Conservation (phyloP, 2,797 vertebrate genomes). For the Merluccius polli region DNA sequence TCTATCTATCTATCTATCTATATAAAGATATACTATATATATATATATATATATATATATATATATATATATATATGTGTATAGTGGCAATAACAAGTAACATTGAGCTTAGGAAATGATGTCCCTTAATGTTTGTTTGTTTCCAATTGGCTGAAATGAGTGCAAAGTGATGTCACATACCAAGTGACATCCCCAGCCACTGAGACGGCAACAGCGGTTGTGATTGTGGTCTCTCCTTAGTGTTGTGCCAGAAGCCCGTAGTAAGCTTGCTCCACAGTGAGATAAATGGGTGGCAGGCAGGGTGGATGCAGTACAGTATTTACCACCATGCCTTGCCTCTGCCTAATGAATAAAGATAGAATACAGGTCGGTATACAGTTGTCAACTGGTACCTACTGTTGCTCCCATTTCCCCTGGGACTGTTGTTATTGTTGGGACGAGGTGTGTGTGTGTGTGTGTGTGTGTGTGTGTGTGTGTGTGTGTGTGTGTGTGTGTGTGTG, state of each 20-base stretch:
- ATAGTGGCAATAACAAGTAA: too few relatives aligned
- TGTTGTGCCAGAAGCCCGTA: too few relatives aligned
- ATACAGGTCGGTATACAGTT: conserved; percentile 54
- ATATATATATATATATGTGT: too few relatives aligned
- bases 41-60: too few relatives aligned
- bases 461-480: too few relatives aligned
- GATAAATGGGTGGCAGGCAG: background rate
- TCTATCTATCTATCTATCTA: too few relatives aligned
- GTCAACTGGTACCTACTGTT: conserved; percentile 63
- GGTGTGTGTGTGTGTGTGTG: background rate
- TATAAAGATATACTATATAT: too few relatives aligned
- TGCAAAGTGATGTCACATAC: background rate
- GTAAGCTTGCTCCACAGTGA: too few relatives aligned
- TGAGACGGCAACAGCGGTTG: background rate
- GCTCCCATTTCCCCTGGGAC: conserved; percentile 62
- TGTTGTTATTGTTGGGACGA: conserved; percentile 22
- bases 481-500: too few relatives aligned
- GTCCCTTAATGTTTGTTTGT: too few relatives aligned
- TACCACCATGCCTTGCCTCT: conserved; percentile 20
- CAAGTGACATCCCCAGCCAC: background rate
- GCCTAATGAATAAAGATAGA: conserved; percentile 63
- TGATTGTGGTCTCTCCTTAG: too few relatives aligned
- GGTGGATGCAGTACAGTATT: background rate
- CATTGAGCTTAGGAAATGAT: too few relatives aligned
- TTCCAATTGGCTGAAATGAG: background rate